Percentiles rank a stretch among this genome's conserved stretches.
Conservation (phyloP, 2,888 invertebrate genomes). For the Allacma fusca region DNA sequence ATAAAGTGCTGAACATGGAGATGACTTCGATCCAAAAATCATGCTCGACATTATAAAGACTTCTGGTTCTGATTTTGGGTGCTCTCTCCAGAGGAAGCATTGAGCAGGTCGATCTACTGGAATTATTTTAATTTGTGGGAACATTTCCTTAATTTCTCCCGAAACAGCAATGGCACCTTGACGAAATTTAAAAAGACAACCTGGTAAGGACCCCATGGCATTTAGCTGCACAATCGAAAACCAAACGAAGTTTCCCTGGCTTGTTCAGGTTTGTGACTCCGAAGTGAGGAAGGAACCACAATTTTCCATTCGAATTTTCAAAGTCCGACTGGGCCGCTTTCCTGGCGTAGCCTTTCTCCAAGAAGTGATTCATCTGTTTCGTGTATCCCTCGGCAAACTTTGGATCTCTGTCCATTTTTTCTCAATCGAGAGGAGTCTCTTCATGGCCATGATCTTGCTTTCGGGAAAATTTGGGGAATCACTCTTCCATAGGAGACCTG, state of each 20-base stretch:
- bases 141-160: constrained; percentile 38
- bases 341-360: constrained; percentile 22
- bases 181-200: constrained; percentile 35
- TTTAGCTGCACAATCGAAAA: constrained; percentile 45
- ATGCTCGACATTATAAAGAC: background rate
- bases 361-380: constrained; percentile 25
- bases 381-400: constrained; percentile 28
- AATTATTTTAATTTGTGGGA: too few relatives aligned
- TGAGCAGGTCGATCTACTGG: constrained; percentile 31
- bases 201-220: background rate
- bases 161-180: constrained; percentile 25
- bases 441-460: constrained; percentile 6
- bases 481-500: constrained; percentile 28
- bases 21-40: constrained; percentile 14
- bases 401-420: constrained; percentile 31
- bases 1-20: constrained; percentile 3
- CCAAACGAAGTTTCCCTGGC: constrained; percentile 48
- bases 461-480: background rate
- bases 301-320: background rate
- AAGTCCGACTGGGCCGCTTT: constrained; percentile 9
- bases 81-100: constrained; percentile 31
- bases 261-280: constrained; percentile 45
- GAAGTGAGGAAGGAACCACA: constrained; percentile 34
- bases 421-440: constrained; percentile 22
- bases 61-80: background rate